Base-by-base conservation (phyloP, 2,797 vertebrate genomes). In the Tarsius wallacei region DNA sequence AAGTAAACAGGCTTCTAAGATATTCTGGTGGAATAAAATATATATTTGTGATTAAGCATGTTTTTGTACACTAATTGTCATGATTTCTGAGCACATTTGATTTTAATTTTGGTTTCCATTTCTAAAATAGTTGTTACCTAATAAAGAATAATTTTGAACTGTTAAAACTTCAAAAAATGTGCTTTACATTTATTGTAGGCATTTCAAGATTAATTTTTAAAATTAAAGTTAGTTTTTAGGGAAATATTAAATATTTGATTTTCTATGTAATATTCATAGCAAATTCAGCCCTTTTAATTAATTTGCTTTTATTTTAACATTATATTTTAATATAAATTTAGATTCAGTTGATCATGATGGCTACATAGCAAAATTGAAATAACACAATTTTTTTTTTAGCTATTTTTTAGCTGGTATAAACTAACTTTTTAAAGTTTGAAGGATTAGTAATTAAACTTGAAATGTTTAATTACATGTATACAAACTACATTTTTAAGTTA, bases 361-460 rank as follows among this genome's bases (percentile, higher is more conserved):
- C 71, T 93, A 74, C 4, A 36, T 42, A 31, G 13, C 59, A 78
- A 74, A 73, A 83, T 3, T 81, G n/a, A 63, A 47, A 76, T 70
- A 84, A 90, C 81, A 87, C 91, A 66, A 77, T 42, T 42, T 42
- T 42, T 42, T 42, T 42, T 42, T n/a, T 9, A 74, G 31, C 5
- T 82, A 26, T 49, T 86, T 93, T 93, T 86, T 73, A 92, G 5
- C 1, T 94, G n/a, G 61, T 31, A n/a, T 63, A 78, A 8, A 51
- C 2, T 87, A 87, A 84, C 4, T 55, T 70, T n/a, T 63, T 86
- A 57, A 85, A 61, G 3, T 36, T 81, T 63, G 74, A 96, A 87
- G 3, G 12, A 64, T 71, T 68, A 88, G 2, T 51, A 85, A 93
- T 93, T 97, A 94, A 93, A 66, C 9, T 64, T 42, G 28, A 94